These are phyloP conservation scores for Drosophila ficusphila DNA, from an alignment of 1,140 invertebrate genomes.

Conservation along the genomic window DNA sequence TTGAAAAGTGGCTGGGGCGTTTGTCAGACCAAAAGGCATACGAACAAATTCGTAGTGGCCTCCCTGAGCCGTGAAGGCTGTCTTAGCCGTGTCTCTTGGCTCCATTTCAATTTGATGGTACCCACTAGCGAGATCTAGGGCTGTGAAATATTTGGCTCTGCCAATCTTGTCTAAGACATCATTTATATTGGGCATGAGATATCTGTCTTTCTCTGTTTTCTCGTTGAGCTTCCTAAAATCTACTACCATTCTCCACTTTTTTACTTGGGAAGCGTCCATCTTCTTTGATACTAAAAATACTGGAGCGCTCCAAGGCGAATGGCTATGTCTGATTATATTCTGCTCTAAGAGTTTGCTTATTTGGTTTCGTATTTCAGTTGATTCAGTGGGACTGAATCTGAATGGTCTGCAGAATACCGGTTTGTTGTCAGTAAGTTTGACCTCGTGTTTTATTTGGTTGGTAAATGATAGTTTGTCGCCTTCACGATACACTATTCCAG, in stretches of 20 bases:
- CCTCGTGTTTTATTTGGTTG: slow-evolving; percentile 10
- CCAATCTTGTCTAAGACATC: slow-evolving; percentile 83
- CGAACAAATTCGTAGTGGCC: no score
- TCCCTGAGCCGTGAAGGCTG: no score
- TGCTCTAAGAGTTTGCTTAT: slow-evolving; percentile 59
- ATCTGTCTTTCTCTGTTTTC: slow-evolving; percentile 84
- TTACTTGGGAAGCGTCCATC: slow-evolving; percentile 15
- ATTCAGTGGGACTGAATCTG: slow-evolving; percentile 61
- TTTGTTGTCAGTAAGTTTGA: slow-evolving; percentile 26
- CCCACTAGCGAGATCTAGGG: slow-evolving; percentile 83
- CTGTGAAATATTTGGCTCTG: slow-evolving; percentile 80
- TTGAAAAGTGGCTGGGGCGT: slow-evolving; percentile 12
- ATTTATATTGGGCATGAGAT: slow-evolving; percentile 83
- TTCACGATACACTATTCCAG: neutral
- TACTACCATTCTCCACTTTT: slow-evolving; percentile 68
- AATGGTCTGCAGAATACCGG: slow-evolving; percentile 66
- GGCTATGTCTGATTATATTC: slow-evolving; percentile 10
- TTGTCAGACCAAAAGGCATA: slow-evolving; percentile 66
- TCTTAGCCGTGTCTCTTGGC: no score
- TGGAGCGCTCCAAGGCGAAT: slow-evolving; percentile 35
- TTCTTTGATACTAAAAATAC: slow-evolving; percentile 55
- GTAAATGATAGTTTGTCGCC: neutral
- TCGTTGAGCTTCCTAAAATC: slow-evolving; percentile 3
- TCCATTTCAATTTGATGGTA: slow-evolving; percentile 85
- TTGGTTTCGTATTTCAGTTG: slow-evolving; percentile 54